Base-by-base conservation (phyloP, 2,113 vertebrate species). In the Pterocles orientalis region DNA sequence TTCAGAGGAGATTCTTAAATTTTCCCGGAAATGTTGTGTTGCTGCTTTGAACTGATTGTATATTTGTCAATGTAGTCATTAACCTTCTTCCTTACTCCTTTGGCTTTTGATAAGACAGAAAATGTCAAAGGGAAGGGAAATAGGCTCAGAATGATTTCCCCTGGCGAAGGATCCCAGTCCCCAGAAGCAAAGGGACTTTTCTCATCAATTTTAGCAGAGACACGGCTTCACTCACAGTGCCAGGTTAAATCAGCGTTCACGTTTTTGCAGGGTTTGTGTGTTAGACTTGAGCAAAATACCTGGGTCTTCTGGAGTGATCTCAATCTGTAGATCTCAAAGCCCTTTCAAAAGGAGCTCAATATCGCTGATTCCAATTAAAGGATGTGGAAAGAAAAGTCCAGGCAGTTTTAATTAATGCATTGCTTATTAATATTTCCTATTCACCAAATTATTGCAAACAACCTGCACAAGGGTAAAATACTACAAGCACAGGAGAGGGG, bases 31-130 rank as follows among this genome's bases (percentile, higher is more conserved):
- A 82, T 24, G 47, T 61, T 72, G n/a, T 77, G 56, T 75, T 72
- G 73, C 65, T 78, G 41, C 90, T 95, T 91, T 95, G 77, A 96
- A 91, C 81, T 61, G 86, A 82, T 87, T 94, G 91, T 94, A 94
- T 97, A 86, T 95, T 95, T 94, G 86, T 87, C 86, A 85, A 23
- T 89, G 92, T 92, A 94, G 91, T 94, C 66, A 87, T 94, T 92
- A 97, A 91, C 86, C 81, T 95, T 91, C 89, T 85, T 92, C 62
- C 78, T 87, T 69, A 82, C 77, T 89, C 84, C 86, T 93, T 12
- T 86, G 82, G 94, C 95, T 97, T 92, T 77, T 88, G 90, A 45
- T 92, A 62, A 86, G 91, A 93, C 82, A 90, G 91, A 86, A 91
- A 54, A 96, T 85, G 93, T 95, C 91, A 92, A 91, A 95, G 78